Conservation (phyloP, 2,797 vertebrate genomes). For the Dermochelys coriacea region DNA sequence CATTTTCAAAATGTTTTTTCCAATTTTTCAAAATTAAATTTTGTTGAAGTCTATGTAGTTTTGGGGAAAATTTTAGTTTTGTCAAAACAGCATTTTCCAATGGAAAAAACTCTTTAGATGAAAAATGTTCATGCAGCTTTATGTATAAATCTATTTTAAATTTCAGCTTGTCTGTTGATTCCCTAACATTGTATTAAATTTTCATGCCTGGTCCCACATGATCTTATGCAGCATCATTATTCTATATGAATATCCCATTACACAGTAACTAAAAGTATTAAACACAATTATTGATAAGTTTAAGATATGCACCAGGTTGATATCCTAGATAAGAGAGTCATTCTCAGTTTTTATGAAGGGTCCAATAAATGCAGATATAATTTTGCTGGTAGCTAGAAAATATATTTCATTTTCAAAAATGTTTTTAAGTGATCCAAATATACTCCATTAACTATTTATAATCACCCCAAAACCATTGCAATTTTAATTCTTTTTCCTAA, state of each 20-base stretch:
- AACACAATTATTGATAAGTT: conserved; percentile 1
- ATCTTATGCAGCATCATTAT: neutral
- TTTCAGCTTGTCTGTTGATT: neutral
- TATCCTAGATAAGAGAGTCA: conserved; percentile 30
- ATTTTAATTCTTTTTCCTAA: neutral
- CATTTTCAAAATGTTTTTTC: neutral
- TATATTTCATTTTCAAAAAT: neutral
- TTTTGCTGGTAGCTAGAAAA: neutral
- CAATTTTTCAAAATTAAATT: neutral
- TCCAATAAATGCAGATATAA: neutral
- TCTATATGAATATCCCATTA: conserved; percentile 63
- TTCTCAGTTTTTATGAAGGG: neutral
- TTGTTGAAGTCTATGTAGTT: neutral
- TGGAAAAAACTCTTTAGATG: neutral
- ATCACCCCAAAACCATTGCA: neutral
- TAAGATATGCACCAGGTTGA: conserved; percentile 13
- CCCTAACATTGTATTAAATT: conserved; percentile 7
- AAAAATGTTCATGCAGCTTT: neutral
- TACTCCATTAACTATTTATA: neutral
- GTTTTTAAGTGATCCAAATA: neutral
- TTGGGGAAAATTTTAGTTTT: neutral
- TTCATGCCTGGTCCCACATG: neutral
- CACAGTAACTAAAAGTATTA: conserved; percentile 51
- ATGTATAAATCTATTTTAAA: neutral
- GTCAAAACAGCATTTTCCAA: neutral